Base-by-base conservation (phyloP, 2,113 vertebrate species). In the Albula goreensis region DNA sequence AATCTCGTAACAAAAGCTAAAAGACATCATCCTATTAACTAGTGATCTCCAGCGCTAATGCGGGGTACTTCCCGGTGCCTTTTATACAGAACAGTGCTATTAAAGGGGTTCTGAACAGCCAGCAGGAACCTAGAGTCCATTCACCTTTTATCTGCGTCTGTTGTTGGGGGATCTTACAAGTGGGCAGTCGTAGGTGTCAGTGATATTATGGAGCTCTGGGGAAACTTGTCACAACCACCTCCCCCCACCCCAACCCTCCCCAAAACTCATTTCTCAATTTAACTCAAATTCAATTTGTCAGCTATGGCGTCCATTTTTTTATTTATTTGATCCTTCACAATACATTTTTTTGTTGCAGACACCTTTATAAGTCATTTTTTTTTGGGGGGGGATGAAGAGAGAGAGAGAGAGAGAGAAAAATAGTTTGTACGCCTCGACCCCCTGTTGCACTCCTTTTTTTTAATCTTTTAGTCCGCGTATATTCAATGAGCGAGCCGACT, bases 21-120 rank as follows among this genome's bases (percentile, higher is more conserved):
- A 98, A 99, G 97, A 98, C 97, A 99, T 99, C 98, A 99, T 99
- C 98, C 98, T 97, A 99, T 99, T 99, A 99, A 97, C 96, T 96
- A 97, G 96, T 97, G 97, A 98, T 99, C 98, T 99, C 96, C 96
- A 96, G 96, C 93, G 96, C 97, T 98, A 97, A 97, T 97, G 96
- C 96, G 86, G 96, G 97, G 96, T 96, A 95, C 97, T 97, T 97
- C 97, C 97, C 97, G 96, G 94, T 96, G 96, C 94, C 96, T 96
- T 96, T 97, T 96, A 96, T 96, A 95, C 95, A 94, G 95, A 97
- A 96, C 92, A 94, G 93, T 77, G 93, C 96, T 96, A 96, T 96
- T 97, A 95, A 97, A 97, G 96, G 96, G 95, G 95, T 94, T 96
- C 96, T 97, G 96, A 96, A 96, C 96, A 96, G 95, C 94, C 95